phyloP scores from a whole-genome alignment of 2,797 vertebrate species.

The Pygocentrus nattereri region DNA sequence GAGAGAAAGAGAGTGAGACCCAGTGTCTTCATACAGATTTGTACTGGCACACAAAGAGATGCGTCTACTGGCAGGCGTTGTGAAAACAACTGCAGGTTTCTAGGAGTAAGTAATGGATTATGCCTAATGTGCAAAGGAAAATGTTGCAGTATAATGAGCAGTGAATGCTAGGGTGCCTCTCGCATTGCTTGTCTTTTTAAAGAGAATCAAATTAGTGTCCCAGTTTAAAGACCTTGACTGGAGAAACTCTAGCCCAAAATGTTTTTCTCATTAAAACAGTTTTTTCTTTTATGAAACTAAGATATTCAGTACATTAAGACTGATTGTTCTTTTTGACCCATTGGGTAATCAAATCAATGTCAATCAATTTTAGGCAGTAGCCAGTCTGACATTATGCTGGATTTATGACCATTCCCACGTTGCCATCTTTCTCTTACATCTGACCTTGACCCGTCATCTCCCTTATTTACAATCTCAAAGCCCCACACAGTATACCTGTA shows the following conservation, averaged over 20 bases:
- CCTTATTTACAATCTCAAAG: not conserved
- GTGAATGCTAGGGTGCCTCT: not conserved
- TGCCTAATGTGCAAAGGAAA: not conserved
- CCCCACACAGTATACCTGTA: not conserved
- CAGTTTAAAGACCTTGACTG: constrained; percentile 4
- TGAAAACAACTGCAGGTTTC: constrained; percentile 3
- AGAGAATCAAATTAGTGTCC: constrained; percentile 1
- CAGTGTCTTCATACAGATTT: not conserved
- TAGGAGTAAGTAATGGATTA: not conserved
- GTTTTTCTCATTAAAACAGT: constrained; percentile 13
- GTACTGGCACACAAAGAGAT: not conserved
- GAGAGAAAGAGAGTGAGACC: not conserved
- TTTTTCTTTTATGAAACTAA: not conserved
- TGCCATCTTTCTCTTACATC: not conserved
- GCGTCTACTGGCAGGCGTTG: not conserved
- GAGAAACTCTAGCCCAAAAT: not conserved
- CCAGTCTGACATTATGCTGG: not conserved
- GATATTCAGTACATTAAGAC: not conserved
- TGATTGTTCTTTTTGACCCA: not conserved
- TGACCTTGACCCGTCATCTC: not conserved
- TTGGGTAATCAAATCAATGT: constrained; percentile 7
- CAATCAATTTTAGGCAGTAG: constrained; percentile 3
- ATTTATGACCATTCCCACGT: not conserved
- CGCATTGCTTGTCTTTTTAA: not conserved
- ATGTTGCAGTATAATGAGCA: not conserved